A percentile compares a stretch with the other conserved stretches of the same genome.
Conservation (phyloP, 2,888 invertebrate genomes). For the Meteorus cinctellus region DNA sequence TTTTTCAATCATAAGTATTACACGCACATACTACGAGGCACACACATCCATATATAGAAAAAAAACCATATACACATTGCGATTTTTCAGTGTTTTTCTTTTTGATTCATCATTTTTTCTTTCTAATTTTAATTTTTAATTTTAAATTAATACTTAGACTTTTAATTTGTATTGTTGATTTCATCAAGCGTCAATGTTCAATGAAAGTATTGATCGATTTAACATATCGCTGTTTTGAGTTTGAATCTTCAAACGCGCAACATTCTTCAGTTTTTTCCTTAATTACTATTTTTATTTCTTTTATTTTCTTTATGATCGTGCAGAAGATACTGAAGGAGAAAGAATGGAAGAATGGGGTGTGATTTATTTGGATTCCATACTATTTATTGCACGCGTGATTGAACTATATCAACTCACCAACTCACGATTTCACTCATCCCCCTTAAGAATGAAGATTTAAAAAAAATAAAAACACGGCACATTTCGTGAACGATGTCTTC, state of each 20-base stretch:
- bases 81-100: constrained; percentile 28
- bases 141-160: not conserved
- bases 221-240: constrained; percentile 69
- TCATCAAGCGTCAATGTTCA: constrained; percentile 2
- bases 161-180: constrained; percentile 12
- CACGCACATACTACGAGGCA: constrained; percentile 44
- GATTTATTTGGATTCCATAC: constrained; percentile 6
- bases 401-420: not conserved
- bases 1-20: constrained; percentile 48
- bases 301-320: not conserved
- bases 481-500: constrained; percentile 35
- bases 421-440: not conserved
- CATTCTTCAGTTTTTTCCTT: not conserved
- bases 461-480: not conserved
- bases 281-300: not conserved
- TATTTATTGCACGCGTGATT: constrained; percentile 15
- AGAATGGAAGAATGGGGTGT: constrained; percentile 19
- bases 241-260: constrained; percentile 51
- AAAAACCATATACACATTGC: not conserved
- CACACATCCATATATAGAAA: constrained; percentile 21
- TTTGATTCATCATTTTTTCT: constrained; percentile 23
- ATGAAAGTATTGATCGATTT: constrained; percentile 44
- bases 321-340: not conserved
- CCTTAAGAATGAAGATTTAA: not conserved
- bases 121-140: constrained; percentile 20